Evolutionary conservation across 2,888 invertebrate genomes (phyloP), one percentile per base, ranked within the genome.

Genomic region (Bombyx huttoni): DNA sequence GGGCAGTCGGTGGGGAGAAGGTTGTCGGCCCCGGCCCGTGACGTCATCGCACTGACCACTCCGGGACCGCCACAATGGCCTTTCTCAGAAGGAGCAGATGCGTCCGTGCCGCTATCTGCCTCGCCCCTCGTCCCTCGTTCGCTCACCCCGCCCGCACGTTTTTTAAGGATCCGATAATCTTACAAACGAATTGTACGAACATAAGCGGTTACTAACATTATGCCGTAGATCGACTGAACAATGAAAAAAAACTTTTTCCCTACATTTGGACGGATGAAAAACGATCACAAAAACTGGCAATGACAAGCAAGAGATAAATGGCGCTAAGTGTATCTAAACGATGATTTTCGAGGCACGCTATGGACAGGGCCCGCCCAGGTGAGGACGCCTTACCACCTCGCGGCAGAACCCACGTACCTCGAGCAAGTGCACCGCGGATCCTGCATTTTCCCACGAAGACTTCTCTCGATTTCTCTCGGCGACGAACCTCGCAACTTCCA

Each of bases 401-500:
- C 40, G 40, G 6, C 40, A 7, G 40, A 40, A 3, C 40, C 40
- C 12, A 40, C 40, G 40, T 40, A 40, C 40, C 40, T 10, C 40
- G 12, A 40, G 24, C 24, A 3, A n/a, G 24, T 40, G 9, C 12
- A 7, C 40, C 40, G 8, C 40, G 1, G 40, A 40, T 40, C 40
- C 40, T 40, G 8, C 40, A 40, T 7, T 40, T 24, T 24, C 24
- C 56, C 60, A 61, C 56, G 52, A 46, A 46, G n/a, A 24, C 24
- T 24, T 24, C 24, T 81, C 40, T 40, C 61, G 63, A 65, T 56
- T 53, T 56, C 8, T 12, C 49, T 54, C 57, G 54, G 54, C 69
- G 88, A 71, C 73, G 90, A 84, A 78, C 81, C 84, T 79, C 83
- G 85, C 89, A 87, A 88, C 83, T 89, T 91, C 92, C 91, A 90